A percentile compares a stretch with the other conserved stretches of the same genome.
phyloP scores from a whole-genome alignment of 1,140 invertebrate species.

The Bombus pyrosoma region DNA sequence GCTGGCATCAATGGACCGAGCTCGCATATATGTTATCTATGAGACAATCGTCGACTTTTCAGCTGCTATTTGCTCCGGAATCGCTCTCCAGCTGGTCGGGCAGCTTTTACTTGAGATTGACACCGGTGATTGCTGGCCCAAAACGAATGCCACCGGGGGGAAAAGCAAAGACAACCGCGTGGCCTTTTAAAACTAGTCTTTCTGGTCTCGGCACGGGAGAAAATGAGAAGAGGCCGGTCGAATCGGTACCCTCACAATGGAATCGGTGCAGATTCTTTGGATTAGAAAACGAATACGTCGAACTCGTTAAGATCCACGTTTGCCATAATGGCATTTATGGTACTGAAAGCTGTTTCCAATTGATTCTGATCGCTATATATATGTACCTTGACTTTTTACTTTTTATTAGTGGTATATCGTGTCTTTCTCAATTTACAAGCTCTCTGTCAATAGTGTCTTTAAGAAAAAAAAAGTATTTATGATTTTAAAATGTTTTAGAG shows the following conservation, averaged over 20 bases:
- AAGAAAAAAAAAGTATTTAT: no score
- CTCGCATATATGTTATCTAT: not conserved
- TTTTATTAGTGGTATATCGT: not conserved
- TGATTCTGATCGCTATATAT: not conserved
- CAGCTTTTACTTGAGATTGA: constrained; percentile 49
- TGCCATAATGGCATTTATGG: not conserved
- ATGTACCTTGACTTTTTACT: not conserved
- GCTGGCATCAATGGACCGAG: not conserved
- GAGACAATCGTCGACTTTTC: constrained; percentile 6
- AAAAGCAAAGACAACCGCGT: constrained; percentile 24
- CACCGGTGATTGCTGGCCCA: constrained; percentile 47
- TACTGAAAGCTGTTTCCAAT: not conserved
- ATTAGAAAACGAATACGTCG: constrained; percentile 45
- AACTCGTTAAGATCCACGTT: constrained; percentile 15
- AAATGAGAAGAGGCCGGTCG: constrained; percentile 22
- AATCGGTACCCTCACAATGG: constrained; percentile 10
- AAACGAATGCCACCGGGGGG: constrained; percentile 31
- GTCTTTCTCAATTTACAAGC: not conserved
- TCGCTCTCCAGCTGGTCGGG: not conserved
- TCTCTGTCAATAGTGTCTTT: not conserved
- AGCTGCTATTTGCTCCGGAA: not conserved
- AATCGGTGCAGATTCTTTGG: constrained; percentile 14
- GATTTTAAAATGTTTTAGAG: not conserved
- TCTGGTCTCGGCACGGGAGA: constrained; percentile 22
- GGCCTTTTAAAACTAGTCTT: constrained; percentile 37